Base-by-base conservation (phyloP, 2,888 invertebrate genomes). In the Halocaridina rubra region DNA sequence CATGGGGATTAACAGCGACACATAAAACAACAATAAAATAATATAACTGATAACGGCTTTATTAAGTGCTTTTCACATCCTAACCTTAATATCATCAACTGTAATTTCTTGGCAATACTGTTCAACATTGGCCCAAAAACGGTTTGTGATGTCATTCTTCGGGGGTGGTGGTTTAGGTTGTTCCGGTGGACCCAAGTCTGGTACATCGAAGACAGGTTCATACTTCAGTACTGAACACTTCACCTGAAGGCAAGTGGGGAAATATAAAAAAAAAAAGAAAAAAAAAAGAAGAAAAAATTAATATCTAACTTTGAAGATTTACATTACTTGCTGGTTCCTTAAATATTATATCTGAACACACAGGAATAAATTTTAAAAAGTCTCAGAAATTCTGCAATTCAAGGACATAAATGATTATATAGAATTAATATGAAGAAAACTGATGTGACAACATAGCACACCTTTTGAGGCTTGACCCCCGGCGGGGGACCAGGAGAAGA, bases 71-170 rank as follows among this genome's bases (percentile, higher is more conserved):
- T n/a, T n/a, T n/a, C n/a, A n/a, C n/a, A 5, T 29, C 53, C 78
- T 89, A 91, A 94, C 91, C 89, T 95, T 95, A 27, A 96, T 93
- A 90, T 98, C 97, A 90, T 98, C 97, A 86, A 94, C 93, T 88
- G 95, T 95, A 59, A 98, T 94, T 81, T 97, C 96, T 86, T 95
- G 94, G 91, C 97, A 98, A 90, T 96, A 98, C 0, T 97, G 96
- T 91, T 98, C 98, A 0, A 98, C 95, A 1, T 96, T 96, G 53
- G 95, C 94, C 98, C 98, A 98, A 92, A 98, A 98, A 91, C 97
- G 96, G 90, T 97, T 97, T 10, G 97, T 96, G 81, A 95, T 96
- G 91, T 98, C 98, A 91, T 98, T 97, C 91, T 96, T 96, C 22
- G 95, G 95, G 82, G 95, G 91, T 30, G 94, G 91, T 80, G 95